Base-by-base conservation (phyloP, 1,140 invertebrate species). In the Stenopsyche tienmushanensis region DNA sequence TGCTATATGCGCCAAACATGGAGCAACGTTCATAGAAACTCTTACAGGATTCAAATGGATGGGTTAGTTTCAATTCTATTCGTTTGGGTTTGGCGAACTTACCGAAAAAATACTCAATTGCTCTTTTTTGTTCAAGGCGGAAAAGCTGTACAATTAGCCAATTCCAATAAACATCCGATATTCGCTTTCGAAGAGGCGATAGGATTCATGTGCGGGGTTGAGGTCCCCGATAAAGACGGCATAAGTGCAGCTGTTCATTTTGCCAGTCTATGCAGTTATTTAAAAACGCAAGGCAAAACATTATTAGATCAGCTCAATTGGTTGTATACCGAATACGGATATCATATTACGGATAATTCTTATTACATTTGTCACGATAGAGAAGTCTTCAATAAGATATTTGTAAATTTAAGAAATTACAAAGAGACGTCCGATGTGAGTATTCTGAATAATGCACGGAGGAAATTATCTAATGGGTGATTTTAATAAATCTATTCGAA, bases 1-100 rank as follows among this genome's bases (percentile, higher is more conserved):
- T 20, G 86, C 93, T 1, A 92, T 99, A 72, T 88, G 90, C 0
- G 82, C 86, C 42, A 83, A 81, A 15, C 91, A 97, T 77, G 95
- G 93, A 18, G 92, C 93, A 70, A 81, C 86, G 71, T 96, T 92
- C 77, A 85, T 89, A 78, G 96, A 99, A 81, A 99, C 97, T 0
- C 81, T 99, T 47, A 99, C 98, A n/a, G 92, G 98, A 0, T 99
- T 99, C 75, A 99, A 99, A 74, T 99, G 97, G 96, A 99, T 99
- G 92, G 97, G 93, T 74, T 64, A 75, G 71, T 72, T 39, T 1
- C 29, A 8, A 26, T 3, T 47, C 54, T 50, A 54, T n/a, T n/a
- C n/a, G n/a, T n/a, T n/a, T n/a, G n/a, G n/a, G n/a, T n/a, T n/a
- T n/a, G n/a, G n/a, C n/a, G n/a, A n/a, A n/a, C n/a, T n/a, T n/a